phyloP scores from a whole-genome alignment of 2,888 invertebrate species.

The Cremastinae sp. region DNA sequence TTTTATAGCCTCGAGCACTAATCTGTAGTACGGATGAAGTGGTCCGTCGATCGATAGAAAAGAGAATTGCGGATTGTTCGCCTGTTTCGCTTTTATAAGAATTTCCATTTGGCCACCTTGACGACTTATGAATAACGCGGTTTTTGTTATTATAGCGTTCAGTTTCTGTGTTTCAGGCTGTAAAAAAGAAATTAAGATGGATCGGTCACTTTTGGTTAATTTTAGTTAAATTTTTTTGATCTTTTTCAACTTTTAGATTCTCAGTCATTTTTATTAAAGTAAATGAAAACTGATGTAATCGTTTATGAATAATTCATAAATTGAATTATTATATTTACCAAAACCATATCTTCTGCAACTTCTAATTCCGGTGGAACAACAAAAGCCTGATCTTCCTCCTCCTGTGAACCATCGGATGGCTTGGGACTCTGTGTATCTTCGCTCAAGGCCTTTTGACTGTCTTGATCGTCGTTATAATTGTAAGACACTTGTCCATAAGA shows the following conservation, averaged over 20 bases:
- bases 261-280: neutral
- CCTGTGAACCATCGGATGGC: conserved; percentile 80
- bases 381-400: conserved; percentile 88
- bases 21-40: conserved; percentile 94
- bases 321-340: conserved; percentile 84
- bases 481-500: conserved; percentile 89
- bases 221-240: too few relatives aligned
- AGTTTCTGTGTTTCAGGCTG: conserved; percentile 94
- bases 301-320: too few relatives aligned
- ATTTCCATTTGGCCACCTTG: conserved; percentile 99
- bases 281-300: too few relatives aligned
- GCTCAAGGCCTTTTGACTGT: conserved; percentile 79
- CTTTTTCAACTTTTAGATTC: too few relatives aligned
- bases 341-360: conserved; percentile 87
- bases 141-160: conserved; percentile 97
- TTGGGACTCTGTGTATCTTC: conserved; percentile 79
- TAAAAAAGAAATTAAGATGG: conserved; percentile 56
- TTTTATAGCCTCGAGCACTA: conserved; percentile 86
- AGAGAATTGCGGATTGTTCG: conserved; percentile 94
- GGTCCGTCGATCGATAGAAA: conserved; percentile 93
- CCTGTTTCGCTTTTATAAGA: conserved; percentile 97
- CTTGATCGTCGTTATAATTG: conserved; percentile 84
- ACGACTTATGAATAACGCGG: conserved; percentile 91
- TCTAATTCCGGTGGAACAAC: conserved; percentile 87
- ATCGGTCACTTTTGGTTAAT: neutral